Conservation (phyloP, 2,888 invertebrate species). For the Limnephilus marmoratus region DNA sequence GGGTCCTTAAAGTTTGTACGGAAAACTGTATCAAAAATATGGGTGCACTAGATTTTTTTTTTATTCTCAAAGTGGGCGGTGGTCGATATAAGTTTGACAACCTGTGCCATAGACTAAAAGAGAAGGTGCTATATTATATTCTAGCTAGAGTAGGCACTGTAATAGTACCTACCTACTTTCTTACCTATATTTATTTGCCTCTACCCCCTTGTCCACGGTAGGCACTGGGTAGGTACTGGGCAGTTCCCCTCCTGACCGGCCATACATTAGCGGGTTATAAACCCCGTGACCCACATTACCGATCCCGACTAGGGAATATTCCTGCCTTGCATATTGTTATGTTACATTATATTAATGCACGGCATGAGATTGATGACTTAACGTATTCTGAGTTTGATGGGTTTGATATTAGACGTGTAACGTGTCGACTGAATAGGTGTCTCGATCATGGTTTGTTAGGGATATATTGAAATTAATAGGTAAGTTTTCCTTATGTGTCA, state of each 20-base stretch:
- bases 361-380: background rate
- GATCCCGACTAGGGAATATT: constrained; percentile 44
- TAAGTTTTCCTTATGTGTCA: background rate
- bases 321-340: constrained; percentile 49
- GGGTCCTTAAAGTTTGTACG: too few species aligned
- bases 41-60: too few species aligned
- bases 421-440: background rate
- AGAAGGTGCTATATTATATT: too few species aligned
- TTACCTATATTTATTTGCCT: background rate
- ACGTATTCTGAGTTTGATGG: background rate
- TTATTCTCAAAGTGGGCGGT: too few species aligned
- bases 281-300: constrained; percentile 61
- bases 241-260: constrained; percentile 19
- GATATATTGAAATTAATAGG: background rate
- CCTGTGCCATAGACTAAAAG: background rate
- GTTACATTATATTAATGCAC: constrained; percentile 50
- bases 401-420: background rate
- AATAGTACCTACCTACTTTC: background rate
- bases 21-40: too few species aligned
- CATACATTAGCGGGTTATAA: constrained; percentile 55
- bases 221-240: background rate
- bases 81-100: too few species aligned
- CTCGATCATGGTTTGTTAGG: background rate
- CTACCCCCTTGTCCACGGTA: background rate
- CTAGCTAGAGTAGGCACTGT: too few species aligned